Percentiles rank a stretch among this genome's conserved stretches.
Conservation (phyloP, 2,113 vertebrate genomes). For the Mungos mungo region DNA sequence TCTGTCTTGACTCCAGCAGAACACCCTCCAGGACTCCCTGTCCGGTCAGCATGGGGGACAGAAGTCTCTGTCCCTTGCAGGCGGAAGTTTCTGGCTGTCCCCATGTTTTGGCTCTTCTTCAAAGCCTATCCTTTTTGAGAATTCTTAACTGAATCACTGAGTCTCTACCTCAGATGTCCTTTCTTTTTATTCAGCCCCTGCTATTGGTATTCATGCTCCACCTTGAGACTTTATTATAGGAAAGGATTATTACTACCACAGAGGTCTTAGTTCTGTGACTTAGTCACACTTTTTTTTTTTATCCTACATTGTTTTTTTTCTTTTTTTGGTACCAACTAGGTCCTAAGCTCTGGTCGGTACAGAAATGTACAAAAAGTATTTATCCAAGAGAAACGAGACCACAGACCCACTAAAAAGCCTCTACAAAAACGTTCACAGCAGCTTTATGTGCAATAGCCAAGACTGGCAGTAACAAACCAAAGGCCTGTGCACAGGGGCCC, state of each 20-base stretch:
- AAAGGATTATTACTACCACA: background rate
- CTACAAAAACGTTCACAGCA: background rate
- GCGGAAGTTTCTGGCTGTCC: background rate
- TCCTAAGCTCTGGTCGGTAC: background rate
- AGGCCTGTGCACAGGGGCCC: background rate
- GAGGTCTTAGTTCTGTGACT: background rate
- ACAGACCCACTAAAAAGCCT: background rate
- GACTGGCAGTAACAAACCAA: background rate
- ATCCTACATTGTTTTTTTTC: background rate
- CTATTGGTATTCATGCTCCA: background rate
- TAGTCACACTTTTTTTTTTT: background rate
- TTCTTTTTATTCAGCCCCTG: background rate
- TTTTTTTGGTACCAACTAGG: background rate
- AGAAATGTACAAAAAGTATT: background rate
- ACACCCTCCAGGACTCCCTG: background rate
- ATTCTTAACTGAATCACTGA: background rate
- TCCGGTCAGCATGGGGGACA: background rate
- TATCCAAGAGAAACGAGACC: slow-evolving; percentile 2
- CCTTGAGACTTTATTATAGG: background rate
- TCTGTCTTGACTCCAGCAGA: background rate
- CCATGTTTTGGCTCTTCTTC: slow-evolving; percentile 1
- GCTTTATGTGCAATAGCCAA: background rate
- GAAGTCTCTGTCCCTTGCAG: background rate
- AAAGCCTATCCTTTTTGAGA: slow-evolving; percentile 39
- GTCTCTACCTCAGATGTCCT: background rate